A percentile compares a stretch with the other conserved stretches of the same genome.
phyloP scores from a whole-genome alignment of 2,888 invertebrate species.

The Pecten maximus region DNA sequence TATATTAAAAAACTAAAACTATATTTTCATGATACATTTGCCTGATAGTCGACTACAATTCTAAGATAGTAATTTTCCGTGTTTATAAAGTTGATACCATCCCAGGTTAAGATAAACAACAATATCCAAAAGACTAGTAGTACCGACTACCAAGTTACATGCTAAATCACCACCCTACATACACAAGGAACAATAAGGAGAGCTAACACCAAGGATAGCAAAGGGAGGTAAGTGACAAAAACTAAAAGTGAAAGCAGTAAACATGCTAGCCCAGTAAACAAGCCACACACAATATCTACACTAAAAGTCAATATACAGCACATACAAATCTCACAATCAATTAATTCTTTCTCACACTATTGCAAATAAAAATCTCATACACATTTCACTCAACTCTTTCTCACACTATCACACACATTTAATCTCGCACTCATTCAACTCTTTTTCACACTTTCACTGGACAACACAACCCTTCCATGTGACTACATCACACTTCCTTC shows the following conservation, averaged over 20 bases:
- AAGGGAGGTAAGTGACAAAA: neutral
- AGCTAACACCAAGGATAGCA: neutral
- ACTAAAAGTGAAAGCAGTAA: neutral
- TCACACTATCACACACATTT: too few relatives aligned
- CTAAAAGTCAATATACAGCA: too few relatives aligned
- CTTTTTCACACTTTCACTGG: too few relatives aligned
- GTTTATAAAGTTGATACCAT: too few relatives aligned
- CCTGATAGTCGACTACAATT: neutral
- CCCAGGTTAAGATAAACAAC: too few relatives aligned
- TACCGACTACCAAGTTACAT: neutral
- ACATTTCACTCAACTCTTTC: too few relatives aligned
- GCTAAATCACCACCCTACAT: neutral
- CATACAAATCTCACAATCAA: neutral
- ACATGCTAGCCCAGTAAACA: neutral
- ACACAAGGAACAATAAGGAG: neutral
- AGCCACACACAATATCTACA: neutral
- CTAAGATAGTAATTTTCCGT: too few relatives aligned
- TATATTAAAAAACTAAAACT: too few relatives aligned
- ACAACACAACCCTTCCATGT: neutral
- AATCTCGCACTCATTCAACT: too few relatives aligned
- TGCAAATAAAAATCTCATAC: too few relatives aligned
- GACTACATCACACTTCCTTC: neutral
- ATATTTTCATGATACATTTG: too few relatives aligned
- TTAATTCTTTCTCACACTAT: too few relatives aligned
- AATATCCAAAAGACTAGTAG: neutral